These are phyloP conservation scores for Ptychochromis oligacanthus DNA, from an alignment of 2,113 vertebrate species.

Conservation along the genomic window DNA sequence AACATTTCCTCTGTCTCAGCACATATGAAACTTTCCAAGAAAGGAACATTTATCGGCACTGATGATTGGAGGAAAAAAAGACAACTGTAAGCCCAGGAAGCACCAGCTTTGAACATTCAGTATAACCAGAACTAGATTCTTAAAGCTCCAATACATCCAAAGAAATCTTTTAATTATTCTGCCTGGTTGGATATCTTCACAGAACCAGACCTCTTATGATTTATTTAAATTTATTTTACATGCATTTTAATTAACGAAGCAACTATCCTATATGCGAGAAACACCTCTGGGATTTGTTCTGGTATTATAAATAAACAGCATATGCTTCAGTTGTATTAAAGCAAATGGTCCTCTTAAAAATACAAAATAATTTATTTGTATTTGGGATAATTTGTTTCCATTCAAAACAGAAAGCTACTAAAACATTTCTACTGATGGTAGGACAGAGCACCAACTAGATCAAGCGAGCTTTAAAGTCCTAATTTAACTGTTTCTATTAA, in stretches of 20 bases:
- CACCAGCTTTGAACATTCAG: background rate
- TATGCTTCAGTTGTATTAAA: background rate
- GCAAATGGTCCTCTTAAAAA: background rate
- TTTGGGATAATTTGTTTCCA: background rate
- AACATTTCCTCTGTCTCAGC: conserved; percentile 36
- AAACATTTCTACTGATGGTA: background rate
- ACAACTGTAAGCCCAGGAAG: background rate
- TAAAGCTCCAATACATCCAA: background rate
- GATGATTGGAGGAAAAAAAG: conserved; percentile 6
- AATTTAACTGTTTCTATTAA: background rate
- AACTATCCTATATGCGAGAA: background rate
- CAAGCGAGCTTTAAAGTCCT: background rate
- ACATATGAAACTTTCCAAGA: conserved; percentile 42
- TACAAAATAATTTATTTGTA: conserved; percentile 12
- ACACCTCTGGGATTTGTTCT: background rate
- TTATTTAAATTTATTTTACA: background rate
- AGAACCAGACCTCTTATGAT: background rate
- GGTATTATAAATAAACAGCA: conserved; percentile 18
- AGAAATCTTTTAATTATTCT: background rate
- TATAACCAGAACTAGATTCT: conserved; percentile 9
- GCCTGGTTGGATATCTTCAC: conserved; percentile 7
- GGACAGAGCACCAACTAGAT: background rate
- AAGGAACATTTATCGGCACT: conserved; percentile 55
- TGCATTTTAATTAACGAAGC: background rate
- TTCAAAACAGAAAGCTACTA: conserved; percentile 7